phyloP scores from a whole-genome alignment of 2,797 vertebrate genomes.

The Garrulus glandarius region DNA sequence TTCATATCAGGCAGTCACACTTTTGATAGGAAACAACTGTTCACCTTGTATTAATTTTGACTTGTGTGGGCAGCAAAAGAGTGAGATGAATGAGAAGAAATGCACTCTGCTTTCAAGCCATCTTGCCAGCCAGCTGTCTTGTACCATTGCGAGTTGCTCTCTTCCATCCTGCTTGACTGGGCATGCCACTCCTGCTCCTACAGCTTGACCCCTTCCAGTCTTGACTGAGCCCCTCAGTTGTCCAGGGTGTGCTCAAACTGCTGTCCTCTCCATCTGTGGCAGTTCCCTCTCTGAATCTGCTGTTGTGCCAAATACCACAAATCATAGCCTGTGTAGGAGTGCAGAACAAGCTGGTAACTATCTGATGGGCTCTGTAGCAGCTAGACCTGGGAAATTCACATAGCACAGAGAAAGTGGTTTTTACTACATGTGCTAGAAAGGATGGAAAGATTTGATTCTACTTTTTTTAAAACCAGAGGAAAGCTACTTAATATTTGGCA shows the following conservation, averaged over 20 bases:
- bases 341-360: neutral
- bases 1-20: neutral
- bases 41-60: neutral
- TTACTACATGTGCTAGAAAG: neutral
- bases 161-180: neutral
- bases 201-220: neutral
- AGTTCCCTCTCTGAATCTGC: neutral
- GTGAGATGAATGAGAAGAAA: neutral
- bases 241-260: neutral
- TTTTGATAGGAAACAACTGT: neutral
- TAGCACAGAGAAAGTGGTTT: neutral
- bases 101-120: neutral
- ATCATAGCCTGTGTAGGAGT: rapidly evolving
- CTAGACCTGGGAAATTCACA: neutral
- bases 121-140: neutral
- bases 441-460: neutral
- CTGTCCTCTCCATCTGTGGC: neutral
- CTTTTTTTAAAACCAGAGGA: neutral
- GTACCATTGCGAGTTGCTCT: neutral
- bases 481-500: neutral
- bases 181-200: rapidly evolving
- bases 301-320: neutral
- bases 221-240: neutral
- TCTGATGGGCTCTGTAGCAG: neutral
- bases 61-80: neutral